phyloP scores from a whole-genome alignment of 53 echinoderm and acorn worm genomes.

The Arbacia lixula region DNA sequence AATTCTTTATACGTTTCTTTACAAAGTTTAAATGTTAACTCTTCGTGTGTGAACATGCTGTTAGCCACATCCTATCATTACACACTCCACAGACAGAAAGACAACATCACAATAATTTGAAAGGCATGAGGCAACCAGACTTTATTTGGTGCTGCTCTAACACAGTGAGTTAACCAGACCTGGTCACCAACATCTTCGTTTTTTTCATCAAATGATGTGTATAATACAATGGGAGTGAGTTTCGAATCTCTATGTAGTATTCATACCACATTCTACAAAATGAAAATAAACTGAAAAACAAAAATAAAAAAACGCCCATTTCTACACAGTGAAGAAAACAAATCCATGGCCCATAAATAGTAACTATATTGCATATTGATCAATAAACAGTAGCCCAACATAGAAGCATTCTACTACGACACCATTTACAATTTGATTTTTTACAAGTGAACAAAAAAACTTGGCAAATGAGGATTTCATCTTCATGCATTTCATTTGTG shows the following conservation, averaged over 20 bases:
- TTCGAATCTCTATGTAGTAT: constrained; percentile 46
- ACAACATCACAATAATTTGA: too few species aligned
- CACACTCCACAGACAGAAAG: too few species aligned
- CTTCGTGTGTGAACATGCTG: too few species aligned
- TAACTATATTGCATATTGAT: constrained; percentile 61
- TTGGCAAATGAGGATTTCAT: too few species aligned
- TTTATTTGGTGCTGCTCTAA: constrained; percentile 59
- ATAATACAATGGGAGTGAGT: constrained; percentile 61
- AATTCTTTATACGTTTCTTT: too few species aligned
- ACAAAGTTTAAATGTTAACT: too few species aligned
- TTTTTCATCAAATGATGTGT: constrained; percentile 62
- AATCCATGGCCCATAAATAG: constrained; percentile 56
- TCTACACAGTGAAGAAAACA: too few species aligned
- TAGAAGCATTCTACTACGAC: constrained; percentile 27
- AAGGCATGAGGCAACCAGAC: constrained; percentile 63
- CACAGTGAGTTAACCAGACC: constrained; percentile 56
- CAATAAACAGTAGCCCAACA: constrained; percentile 22
- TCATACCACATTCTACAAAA: constrained; percentile 57
- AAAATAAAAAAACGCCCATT: neutral
- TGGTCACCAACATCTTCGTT: constrained; percentile 48
- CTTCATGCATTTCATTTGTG: too few species aligned
- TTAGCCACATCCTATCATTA: too few species aligned
- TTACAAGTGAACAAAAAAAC: neutral
- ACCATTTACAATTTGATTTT: constrained; percentile 27
- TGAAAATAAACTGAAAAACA: constrained; percentile 6